Percentiles rank a stretch among this genome's conserved stretches.
These are phyloP conservation scores for Ecdyonurus torrentis DNA, from an alignment of 2,888 invertebrate species.

Conservation along the genomic window DNA sequence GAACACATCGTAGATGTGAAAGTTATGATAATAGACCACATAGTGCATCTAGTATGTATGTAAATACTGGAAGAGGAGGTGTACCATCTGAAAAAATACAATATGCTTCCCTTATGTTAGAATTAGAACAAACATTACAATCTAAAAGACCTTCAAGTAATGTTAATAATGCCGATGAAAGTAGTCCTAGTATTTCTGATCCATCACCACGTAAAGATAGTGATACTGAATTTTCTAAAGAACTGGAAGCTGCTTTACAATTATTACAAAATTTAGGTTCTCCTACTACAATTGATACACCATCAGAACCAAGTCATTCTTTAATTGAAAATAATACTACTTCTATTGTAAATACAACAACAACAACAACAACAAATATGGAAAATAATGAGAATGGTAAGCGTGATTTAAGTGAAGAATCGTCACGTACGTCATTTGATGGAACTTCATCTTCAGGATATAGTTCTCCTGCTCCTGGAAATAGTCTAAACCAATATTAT, in stretches of 20 bases:
- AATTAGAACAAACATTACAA: constrained; percentile 28
- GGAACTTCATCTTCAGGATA: constrained; percentile 29
- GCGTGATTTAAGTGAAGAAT: neutral
- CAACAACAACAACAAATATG: no score
- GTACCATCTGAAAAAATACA: constrained; percentile 16
- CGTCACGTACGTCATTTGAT: neutral
- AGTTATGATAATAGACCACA: neutral
- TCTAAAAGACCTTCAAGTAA: neutral
- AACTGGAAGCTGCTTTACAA: constrained; percentile 31
- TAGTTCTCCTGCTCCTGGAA: constrained; percentile 28
- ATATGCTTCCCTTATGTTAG: constrained; percentile 32
- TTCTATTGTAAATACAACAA: neutral
- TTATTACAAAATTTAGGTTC: constrained; percentile 32
- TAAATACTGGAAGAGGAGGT: neutral
- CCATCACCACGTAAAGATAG: constrained; percentile 25
- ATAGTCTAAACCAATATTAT: constrained; percentile 18
- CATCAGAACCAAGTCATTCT: constrained; percentile 24
- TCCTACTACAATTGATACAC: constrained; percentile 30
- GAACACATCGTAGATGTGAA: neutral
- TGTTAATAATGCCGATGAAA: constrained; percentile 8
- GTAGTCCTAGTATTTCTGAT: constrained; percentile 16
- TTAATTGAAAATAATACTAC: constrained; percentile 15
- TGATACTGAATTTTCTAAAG: constrained; percentile 31
- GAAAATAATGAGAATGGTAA: neutral
- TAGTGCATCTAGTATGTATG: neutral